These are phyloP conservation scores for Hypotaenidia okinawae DNA, from an alignment of 2,797 vertebrate species.

Conservation along the genomic window DNA sequence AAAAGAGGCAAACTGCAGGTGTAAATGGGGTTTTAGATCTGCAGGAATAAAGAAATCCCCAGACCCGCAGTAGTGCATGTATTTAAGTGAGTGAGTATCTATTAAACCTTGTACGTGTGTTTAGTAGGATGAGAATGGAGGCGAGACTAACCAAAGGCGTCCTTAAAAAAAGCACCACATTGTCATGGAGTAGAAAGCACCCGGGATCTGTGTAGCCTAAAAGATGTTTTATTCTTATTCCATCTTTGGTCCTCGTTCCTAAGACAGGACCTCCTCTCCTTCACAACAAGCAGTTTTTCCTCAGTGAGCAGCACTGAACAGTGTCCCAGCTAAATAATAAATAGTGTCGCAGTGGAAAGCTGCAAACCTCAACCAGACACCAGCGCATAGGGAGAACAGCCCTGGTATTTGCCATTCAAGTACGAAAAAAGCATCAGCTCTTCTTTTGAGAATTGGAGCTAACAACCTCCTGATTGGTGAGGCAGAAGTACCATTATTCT, in stretches of 20 bases:
- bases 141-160: background rate
- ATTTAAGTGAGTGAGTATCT: background rate
- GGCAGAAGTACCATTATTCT: background rate
- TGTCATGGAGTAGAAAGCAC: background rate
- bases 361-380: background rate
- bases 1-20: background rate
- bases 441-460: background rate
- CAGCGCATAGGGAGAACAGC: background rate
- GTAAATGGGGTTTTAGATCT: background rate
- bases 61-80: background rate
- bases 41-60: background rate
- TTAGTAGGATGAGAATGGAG: background rate
- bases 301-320: background rate
- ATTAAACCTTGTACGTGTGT: background rate
- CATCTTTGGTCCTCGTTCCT: background rate
- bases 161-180: background rate
- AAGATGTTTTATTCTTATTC: background rate
- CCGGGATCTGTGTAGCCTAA: background rate
- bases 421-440: background rate
- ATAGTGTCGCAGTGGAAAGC: background rate
- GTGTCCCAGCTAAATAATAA: background rate
- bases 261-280: background rate
- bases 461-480: background rate
- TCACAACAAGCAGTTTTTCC: background rate
- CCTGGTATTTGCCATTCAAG: background rate